phyloP scores from a whole-genome alignment of 2,888 invertebrate species.

The Leuctra nigra region DNA sequence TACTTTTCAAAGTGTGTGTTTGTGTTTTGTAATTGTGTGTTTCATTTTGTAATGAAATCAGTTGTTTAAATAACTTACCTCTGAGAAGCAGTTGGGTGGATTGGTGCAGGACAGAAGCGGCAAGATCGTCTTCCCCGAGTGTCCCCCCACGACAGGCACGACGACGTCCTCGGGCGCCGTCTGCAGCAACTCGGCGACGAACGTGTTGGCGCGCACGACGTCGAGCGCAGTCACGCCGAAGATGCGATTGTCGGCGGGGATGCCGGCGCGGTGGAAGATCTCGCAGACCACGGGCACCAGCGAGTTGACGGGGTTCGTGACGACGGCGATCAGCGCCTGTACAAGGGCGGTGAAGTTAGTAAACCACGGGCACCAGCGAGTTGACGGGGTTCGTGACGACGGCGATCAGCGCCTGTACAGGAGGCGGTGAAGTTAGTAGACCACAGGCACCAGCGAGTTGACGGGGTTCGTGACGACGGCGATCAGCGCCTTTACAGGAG shows the following conservation, averaged over 20 bases:
- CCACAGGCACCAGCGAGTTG: conserved; percentile 64
- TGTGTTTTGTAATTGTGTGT: no score
- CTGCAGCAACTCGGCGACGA: conserved; percentile 59
- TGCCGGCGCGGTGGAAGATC: conserved; percentile 54
- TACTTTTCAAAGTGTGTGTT: no score
- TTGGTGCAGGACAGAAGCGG: conserved; percentile 67
- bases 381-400: conserved; percentile 52
- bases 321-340: conserved; percentile 44
- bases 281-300: conserved; percentile 64
- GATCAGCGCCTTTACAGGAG: conserved; percentile 41
- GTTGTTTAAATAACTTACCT: conserved; percentile 36
- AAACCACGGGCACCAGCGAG: conserved; percentile 61
- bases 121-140: conserved; percentile 64
- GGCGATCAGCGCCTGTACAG: conserved; percentile 43
- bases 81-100: conserved; percentile 47
- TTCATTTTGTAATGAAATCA: not conserved
- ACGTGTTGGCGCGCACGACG: conserved; percentile 65
- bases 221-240: conserved; percentile 74
- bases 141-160: conserved; percentile 74
- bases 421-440: conserved; percentile 58
- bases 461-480: conserved; percentile 47
- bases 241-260: conserved; percentile 53
- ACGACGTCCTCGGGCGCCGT: conserved; percentile 56
- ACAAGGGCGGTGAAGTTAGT: conserved; percentile 2
- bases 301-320: conserved; percentile 54